Percentiles rank a stretch among this genome's conserved stretches.
These are phyloP conservation scores for Caenorhabditis latens DNA, from an alignment of 1,140 invertebrate species.

Conservation along the genomic window DNA sequence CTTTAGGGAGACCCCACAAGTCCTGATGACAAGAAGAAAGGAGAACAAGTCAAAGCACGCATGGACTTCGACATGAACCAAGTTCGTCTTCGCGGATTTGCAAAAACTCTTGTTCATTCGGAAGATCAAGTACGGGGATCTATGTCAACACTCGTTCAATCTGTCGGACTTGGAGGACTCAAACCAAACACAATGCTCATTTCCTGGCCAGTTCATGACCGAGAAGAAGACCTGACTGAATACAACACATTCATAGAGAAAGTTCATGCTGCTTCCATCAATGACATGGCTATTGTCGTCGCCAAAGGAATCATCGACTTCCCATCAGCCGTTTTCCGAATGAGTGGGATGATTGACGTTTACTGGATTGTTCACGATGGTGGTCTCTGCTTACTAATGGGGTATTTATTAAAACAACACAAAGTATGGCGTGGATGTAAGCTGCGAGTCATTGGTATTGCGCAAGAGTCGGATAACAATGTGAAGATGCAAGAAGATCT, in stretches of 20 bases:
- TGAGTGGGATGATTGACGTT: conserved; percentile 91
- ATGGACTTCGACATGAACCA: conserved; percentile 75
- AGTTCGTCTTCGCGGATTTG: conserved; percentile 71
- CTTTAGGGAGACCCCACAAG: conserved; percentile 80
- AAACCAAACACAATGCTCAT: conserved; percentile 98
- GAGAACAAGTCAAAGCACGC: conserved; percentile 70
- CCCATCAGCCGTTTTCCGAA: conserved; percentile 76
- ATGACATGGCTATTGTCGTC: conserved; percentile 74
- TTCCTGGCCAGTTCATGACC: conserved; percentile 95
- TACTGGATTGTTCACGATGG: conserved; percentile 89
- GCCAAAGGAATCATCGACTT: conserved; percentile 72
- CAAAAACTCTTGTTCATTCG: conserved; percentile 74
- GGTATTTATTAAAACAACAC: conserved; percentile 95
- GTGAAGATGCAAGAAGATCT: conserved; percentile 99
- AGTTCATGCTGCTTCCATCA: conserved; percentile 69
- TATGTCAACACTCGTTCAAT: conserved; percentile 83
- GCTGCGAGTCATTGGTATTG: conserved; percentile 97
- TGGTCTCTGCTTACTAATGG: conserved; percentile 94
- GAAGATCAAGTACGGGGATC: conserved; percentile 82
- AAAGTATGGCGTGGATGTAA: conserved; percentile 94
- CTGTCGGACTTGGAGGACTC: conserved; percentile 94
- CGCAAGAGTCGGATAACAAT: conserved; percentile 98
- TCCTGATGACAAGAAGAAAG: conserved; percentile 67
- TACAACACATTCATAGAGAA: conserved; percentile 76
- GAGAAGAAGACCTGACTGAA: conserved; percentile 68